Percentiles rank a stretch among this genome's conserved stretches.
phyloP scores from a whole-genome alignment of 2,113 vertebrate genomes.

The Eolophus roseicapilla region DNA sequence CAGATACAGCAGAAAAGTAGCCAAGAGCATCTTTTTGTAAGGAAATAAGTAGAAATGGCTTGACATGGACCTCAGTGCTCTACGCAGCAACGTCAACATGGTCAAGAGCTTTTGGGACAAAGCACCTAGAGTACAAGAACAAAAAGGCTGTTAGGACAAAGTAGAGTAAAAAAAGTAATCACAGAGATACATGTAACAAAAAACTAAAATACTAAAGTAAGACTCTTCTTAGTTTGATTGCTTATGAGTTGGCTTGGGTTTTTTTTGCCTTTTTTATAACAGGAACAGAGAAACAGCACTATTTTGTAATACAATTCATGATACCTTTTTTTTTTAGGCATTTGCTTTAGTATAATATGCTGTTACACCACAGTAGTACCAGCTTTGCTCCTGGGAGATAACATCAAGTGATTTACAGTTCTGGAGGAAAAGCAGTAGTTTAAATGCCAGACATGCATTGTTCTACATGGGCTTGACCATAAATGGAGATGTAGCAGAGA shows the following conservation, averaged over 20 bases:
- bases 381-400: background rate
- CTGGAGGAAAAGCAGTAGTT: background rate
- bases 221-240: background rate
- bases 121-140: slow-evolving; percentile 68
- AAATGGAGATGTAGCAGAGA: background rate
- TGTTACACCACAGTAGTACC: background rate
- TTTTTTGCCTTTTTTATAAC: background rate
- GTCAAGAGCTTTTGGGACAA: slow-evolving; percentile 71
- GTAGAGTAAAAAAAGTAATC: background rate
- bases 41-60: slow-evolving; percentile 70
- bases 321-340: background rate
- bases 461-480: background rate
- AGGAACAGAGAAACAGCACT: background rate
- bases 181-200: background rate
- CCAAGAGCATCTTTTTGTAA: slow-evolving; percentile 79
- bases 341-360: background rate
- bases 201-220: background rate
- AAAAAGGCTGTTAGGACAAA: background rate
- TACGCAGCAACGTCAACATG: slow-evolving; percentile 71
- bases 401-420: background rate
- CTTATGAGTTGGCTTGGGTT: background rate
- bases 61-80: slow-evolving; percentile 66
- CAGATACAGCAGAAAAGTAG: slow-evolving; percentile 82
- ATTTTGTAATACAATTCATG: background rate
- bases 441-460: background rate